A percentile compares a stretch with the other conserved stretches of the same genome.
Evolutionary conservation across 2,113 vertebrate genomes (phyloP).

Genomic region (Epinephelus moara): DNA sequence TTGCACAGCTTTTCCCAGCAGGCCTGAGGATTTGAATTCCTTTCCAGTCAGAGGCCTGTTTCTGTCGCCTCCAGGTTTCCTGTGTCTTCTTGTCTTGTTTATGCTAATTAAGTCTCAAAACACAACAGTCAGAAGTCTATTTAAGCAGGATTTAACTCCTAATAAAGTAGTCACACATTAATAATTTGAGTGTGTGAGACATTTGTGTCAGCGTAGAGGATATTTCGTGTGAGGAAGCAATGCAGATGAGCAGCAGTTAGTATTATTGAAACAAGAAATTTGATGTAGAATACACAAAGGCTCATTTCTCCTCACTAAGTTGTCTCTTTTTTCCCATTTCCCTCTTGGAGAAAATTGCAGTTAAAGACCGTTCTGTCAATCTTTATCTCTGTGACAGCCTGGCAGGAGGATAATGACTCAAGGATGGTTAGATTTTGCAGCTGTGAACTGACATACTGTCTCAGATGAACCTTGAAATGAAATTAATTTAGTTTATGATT

Average conservation of each 20-base stretch:
- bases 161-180: not conserved
- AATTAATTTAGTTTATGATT: not conserved
- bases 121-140: not conserved
- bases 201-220: not conserved
- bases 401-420: not conserved
- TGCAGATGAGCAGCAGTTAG: not conserved
- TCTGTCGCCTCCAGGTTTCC: not conserved
- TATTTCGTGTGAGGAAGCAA: not conserved
- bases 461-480: not conserved
- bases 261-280: not conserved
- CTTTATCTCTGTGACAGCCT: not conserved
- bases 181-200: not conserved
- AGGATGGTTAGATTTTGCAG: not conserved
- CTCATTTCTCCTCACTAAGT: not conserved
- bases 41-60: not conserved
- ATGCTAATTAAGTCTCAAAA: not conserved
- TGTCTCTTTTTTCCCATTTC: not conserved
- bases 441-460: not conserved
- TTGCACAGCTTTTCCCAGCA: not conserved
- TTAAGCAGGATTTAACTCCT: not conserved
- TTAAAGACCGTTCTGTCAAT: not conserved
- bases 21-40: not conserved
- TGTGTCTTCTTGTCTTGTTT: not conserved
- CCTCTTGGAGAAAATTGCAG: not conserved
- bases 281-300: not conserved